Conservation (phyloP, 2,797 vertebrate species). For the Ctenosaura bakeri region DNA sequence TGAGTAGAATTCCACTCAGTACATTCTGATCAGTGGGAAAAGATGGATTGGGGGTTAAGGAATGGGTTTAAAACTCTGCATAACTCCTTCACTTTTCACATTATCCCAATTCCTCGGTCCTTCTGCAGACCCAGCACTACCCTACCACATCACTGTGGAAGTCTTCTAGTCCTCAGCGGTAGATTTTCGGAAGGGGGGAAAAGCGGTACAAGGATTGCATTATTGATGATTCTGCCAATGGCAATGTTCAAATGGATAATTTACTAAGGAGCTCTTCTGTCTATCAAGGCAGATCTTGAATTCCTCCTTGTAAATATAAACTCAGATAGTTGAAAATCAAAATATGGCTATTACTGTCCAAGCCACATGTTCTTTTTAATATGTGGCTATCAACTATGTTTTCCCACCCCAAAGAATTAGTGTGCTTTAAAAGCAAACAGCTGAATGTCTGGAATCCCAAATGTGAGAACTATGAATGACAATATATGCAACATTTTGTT, state of each 20-base stretch:
- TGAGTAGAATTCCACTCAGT: neutral
- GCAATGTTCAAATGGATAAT: neutral
- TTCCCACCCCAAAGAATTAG: neutral
- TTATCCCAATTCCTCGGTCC: neutral
- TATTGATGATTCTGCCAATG: neutral
- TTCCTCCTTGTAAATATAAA: neutral
- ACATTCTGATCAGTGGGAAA: neutral
- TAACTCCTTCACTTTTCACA: no score
- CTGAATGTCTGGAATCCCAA: neutral
- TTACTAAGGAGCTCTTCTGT: neutral
- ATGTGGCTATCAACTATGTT: no score
- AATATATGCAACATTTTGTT: neutral
- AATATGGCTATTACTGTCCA: neutral
- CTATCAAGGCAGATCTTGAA: neutral
- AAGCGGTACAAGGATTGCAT: neutral
- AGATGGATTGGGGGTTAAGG: no score
- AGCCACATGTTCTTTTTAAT: no score
- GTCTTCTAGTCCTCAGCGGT: neutral
- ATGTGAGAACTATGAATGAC: neutral
- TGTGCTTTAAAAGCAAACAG: neutral
- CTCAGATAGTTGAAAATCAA: neutral
- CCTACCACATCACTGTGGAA: neutral
- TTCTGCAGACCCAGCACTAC: neutral
- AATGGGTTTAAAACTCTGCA: no score
- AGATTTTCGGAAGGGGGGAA: neutral